Percentiles rank a stretch among this genome's conserved stretches.
Evolutionary conservation across 1,140 invertebrate species (phyloP).

Genomic region (Scaptomyza montana): DNA sequence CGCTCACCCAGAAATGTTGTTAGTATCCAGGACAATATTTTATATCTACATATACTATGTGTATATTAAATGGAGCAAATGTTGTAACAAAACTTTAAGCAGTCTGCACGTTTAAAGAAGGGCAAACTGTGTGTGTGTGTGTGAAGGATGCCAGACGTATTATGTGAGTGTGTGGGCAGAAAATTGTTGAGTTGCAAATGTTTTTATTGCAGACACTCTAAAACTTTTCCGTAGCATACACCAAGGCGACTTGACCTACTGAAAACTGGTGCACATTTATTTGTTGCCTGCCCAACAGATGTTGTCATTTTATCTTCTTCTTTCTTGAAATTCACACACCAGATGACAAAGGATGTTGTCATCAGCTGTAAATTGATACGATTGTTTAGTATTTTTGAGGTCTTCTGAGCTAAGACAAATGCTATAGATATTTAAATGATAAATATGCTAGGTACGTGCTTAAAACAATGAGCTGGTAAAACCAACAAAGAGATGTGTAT

Average conservation of each 20-base stretch:
- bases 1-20: conserved; percentile 9
- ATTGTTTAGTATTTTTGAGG: not conserved
- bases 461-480: not conserved
- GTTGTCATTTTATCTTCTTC: conserved; percentile 7
- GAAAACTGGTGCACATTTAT: conserved; percentile 37
- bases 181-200: conserved; percentile 42
- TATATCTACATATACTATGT: conserved; percentile 29
- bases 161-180: conserved; percentile 13
- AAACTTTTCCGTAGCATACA: conserved; percentile 57
- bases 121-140: not conserved
- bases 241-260: conserved; percentile 65
- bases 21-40: conserved; percentile 40
- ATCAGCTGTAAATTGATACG: not conserved
- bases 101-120: conserved; percentile 8
- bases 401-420: not conserved
- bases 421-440: not conserved
- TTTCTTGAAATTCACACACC: conserved; percentile 13
- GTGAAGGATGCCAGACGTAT: not conserved
- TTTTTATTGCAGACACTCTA: conserved; percentile 45
- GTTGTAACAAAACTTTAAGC: conserved; percentile 68
- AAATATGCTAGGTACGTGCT: not conserved
- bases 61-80: conserved; percentile 69
- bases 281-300: conserved; percentile 26
- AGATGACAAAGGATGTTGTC: conserved; percentile 6
- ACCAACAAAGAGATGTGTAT: not conserved